Evolutionary conservation across 1,140 invertebrate genomes (phyloP).

Genomic region (Apocrypta bakeri): DNA sequence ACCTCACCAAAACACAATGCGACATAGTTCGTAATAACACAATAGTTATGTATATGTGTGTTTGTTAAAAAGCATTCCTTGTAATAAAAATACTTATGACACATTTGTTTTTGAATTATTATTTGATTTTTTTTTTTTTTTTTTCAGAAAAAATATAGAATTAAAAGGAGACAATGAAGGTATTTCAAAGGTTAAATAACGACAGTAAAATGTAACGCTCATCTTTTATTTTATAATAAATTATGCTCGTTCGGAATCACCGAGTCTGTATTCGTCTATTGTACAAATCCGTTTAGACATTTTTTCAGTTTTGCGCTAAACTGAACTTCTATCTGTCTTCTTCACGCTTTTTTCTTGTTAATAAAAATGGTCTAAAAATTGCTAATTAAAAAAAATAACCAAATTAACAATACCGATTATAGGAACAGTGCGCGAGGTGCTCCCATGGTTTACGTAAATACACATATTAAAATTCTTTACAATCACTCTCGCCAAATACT

Average conservation of each 20-base stretch:
- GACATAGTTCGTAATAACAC: slow-evolving; percentile 45
- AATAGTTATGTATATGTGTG: slow-evolving; percentile 59
- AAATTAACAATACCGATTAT: slow-evolving; percentile 50
- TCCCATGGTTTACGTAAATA: slow-evolving; percentile 36
- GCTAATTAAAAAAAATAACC: slow-evolving; percentile 46
- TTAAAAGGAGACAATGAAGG: neutral
- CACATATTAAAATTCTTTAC: slow-evolving; percentile 47
- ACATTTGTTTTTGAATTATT: neutral
- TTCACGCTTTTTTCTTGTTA: slow-evolving; percentile 30
- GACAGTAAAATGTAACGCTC: slow-evolving; percentile 45
- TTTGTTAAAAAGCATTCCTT: slow-evolving; percentile 64
- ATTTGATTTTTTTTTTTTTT: neutral
- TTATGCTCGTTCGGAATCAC: slow-evolving; percentile 63
- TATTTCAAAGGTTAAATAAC: slow-evolving; percentile 23
- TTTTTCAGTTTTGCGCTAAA: slow-evolving; percentile 41
- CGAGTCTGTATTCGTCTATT: slow-evolving; percentile 63
- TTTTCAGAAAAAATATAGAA: neutral
- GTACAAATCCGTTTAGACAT: slow-evolving; percentile 61
- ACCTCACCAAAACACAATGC: slow-evolving; percentile 33
- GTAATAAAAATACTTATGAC: slow-evolving; percentile 61
- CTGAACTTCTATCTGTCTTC: slow-evolving; percentile 48
- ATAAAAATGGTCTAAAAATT: slow-evolving; percentile 53
- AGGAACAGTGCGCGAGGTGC: slow-evolving; percentile 50
- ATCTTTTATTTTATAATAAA: slow-evolving; percentile 68
- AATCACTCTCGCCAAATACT: slow-evolving; percentile 38